Conservation (phyloP, 2,113 vertebrate species). For the Patagioenas fasciata region DNA sequence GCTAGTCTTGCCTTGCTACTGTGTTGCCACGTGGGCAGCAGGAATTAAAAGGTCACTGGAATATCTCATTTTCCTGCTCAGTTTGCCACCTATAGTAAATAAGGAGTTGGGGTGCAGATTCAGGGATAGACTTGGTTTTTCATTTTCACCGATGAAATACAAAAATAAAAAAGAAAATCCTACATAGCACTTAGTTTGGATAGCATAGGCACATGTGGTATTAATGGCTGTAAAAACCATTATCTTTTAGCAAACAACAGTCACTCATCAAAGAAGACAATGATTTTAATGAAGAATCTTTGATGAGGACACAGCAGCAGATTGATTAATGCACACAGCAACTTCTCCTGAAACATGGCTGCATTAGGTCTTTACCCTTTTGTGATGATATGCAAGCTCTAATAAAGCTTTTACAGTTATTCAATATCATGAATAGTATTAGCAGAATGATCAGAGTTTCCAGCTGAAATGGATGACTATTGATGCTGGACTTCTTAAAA, state of each 20-base stretch:
- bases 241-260: slow-evolving; percentile 47
- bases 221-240: background rate
- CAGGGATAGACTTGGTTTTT: background rate
- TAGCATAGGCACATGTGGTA: background rate
- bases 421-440: slow-evolving; percentile 46
- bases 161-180: background rate
- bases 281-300: slow-evolving; percentile 64
- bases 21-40: background rate
- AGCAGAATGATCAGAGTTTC: slow-evolving; percentile 29
- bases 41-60: background rate
- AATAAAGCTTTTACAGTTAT: slow-evolving; percentile 56
- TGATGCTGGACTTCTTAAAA: slow-evolving; percentile 17
- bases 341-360: slow-evolving; percentile 35
- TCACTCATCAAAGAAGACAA: slow-evolving; percentile 55
- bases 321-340: slow-evolving; percentile 31
- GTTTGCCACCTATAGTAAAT: background rate
- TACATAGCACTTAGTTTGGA: background rate
- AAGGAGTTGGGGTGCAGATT: background rate
- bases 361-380: slow-evolving; percentile 4
- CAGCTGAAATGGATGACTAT: background rate
- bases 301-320: slow-evolving; percentile 27
- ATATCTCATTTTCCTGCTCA: background rate
- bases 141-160: background rate
- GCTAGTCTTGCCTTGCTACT: background rate
- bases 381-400: background rate